Percentiles rank a stretch among this genome's conserved stretches.
Evolutionary conservation across 2,888 invertebrate species (phyloP).

Genomic region (Eumerus sabulonum): DNA sequence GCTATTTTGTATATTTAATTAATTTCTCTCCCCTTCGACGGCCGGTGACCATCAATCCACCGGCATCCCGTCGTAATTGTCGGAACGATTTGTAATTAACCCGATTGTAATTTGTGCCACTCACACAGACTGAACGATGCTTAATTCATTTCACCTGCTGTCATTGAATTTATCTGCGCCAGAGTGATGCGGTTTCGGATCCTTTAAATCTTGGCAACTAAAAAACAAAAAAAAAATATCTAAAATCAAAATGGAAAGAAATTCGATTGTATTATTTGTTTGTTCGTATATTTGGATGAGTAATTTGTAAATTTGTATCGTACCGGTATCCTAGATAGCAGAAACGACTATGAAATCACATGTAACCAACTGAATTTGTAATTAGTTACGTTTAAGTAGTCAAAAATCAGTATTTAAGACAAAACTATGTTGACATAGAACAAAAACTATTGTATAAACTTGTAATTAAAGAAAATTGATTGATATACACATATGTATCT

Average conservation of each 20-base stretch:
- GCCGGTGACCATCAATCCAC: too few relatives aligned
- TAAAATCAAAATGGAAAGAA: neutral
- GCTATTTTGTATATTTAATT: conserved; percentile 37
- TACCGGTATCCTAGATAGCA: conserved; percentile 40
- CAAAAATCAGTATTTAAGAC: conserved; percentile 32
- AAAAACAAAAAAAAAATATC: neutral
- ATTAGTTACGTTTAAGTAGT: conserved; percentile 54
- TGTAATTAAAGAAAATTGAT: conserved; percentile 32
- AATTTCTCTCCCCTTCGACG: conserved; percentile 45
- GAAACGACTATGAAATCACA: neutral
- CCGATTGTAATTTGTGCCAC: conserved; percentile 51
- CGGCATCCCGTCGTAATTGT: conserved; percentile 23
- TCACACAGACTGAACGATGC: conserved; percentile 3
- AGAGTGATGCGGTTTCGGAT: conserved; percentile 10
- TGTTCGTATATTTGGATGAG: conserved; percentile 1
- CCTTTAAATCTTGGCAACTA: conserved; percentile 33
- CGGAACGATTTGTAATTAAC: conserved; percentile 56
- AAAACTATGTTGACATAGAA: conserved; percentile 20
- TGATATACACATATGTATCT: conserved; percentile 24
- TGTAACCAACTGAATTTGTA: conserved; percentile 32
- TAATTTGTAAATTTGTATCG: conserved; percentile 29
- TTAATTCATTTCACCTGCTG: conserved; percentile 45
- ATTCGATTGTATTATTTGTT: too few relatives aligned
- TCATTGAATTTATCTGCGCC: neutral
- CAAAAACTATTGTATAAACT: conserved; percentile 41